Evolutionary conservation across 2,888 invertebrate species (phyloP).

Genomic region (Cheilosia scutellata): DNA sequence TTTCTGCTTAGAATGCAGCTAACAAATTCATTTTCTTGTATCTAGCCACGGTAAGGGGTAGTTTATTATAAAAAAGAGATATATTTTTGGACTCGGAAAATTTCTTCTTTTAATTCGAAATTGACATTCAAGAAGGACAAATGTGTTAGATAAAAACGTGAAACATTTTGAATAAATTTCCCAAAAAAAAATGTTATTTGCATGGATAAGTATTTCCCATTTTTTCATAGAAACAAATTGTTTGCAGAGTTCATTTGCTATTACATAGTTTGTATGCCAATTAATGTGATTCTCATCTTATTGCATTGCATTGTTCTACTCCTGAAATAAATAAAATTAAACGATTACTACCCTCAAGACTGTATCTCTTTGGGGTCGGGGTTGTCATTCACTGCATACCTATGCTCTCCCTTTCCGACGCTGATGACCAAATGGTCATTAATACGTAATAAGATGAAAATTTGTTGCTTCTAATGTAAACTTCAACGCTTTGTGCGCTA

Average conservation of each 20-base stretch:
- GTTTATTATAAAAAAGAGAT: constrained; percentile 20
- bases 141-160: constrained; percentile 47
- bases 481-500: neutral
- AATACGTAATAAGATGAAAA: constrained; percentile 14
- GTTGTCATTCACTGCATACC: neutral
- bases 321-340: too few species aligned
- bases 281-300: too few species aligned
- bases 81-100: constrained; percentile 44
- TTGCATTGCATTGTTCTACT: too few species aligned
- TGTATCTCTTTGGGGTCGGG: constrained; percentile 1
- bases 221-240: too few species aligned
- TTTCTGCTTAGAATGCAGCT: constrained; percentile 28
- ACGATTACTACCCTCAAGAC: neutral
- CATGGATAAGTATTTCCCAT: neutral
- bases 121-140: constrained; percentile 75
- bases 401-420: constrained; percentile 6
- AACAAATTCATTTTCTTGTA: constrained; percentile 21
- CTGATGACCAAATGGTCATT: neutral
- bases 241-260: too few species aligned
- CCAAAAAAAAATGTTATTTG: neutral
- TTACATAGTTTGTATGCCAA: too few species aligned
- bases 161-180: neutral
- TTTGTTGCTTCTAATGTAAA: constrained; percentile 8
- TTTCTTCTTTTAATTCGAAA: constrained; percentile 28
- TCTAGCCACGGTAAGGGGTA: constrained; percentile 11